Base-by-base conservation (phyloP, 2,113 vertebrate genomes). In the Oplegnathus fasciatus region DNA sequence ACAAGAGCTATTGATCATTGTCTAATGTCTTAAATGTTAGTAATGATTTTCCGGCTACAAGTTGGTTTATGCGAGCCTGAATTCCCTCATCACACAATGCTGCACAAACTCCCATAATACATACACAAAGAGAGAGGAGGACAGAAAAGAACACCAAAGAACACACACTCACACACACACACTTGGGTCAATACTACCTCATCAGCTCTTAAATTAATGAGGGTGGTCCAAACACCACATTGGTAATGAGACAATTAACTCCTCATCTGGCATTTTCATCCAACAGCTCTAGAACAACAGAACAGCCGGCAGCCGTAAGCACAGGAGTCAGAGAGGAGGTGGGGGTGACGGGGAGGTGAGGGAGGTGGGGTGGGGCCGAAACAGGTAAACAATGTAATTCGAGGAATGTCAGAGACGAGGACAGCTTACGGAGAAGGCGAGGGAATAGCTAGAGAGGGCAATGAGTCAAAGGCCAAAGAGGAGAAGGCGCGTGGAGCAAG, bases 231-330 rank as follows among this genome's bases (percentile, higher is more conserved):
- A 77, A 89, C 74, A 88, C 57, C 7, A 1, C 34, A 48, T 71
- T 60, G 22, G 34, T 89, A 91, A 93, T 87, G 80, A 94, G 85
- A 92, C 80, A 90, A 88, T 92, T 87, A 89, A 86, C 82, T 89
- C 79, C 72, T 81, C 70, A 54, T 83, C 75, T 90, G 70, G 74
- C 75, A 75, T 92, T 92, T 91, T 84, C 62, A 55, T 73, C 82
- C 50, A 40, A 54, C 64, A 30, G 30, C 74, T 85, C 71, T 86
- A 76, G 40, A 88, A 88, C 81, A 90, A 76, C 76, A 77, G 64
- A 70, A 66, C 15, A 80, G 42, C 30, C 26, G 10, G 54, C 50
- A 82, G 50, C 70, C 68, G 9, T 14, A 26, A 54, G 74, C 15
- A 18, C 72, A 42, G 14, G 71, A 69, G 71, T 48, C 64, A 58